A percentile compares a stretch with the other conserved stretches of the same genome.
Evolutionary conservation across 2,113 vertebrate genomes (phyloP).

Genomic region (Ictalurus furcatus): DNA sequence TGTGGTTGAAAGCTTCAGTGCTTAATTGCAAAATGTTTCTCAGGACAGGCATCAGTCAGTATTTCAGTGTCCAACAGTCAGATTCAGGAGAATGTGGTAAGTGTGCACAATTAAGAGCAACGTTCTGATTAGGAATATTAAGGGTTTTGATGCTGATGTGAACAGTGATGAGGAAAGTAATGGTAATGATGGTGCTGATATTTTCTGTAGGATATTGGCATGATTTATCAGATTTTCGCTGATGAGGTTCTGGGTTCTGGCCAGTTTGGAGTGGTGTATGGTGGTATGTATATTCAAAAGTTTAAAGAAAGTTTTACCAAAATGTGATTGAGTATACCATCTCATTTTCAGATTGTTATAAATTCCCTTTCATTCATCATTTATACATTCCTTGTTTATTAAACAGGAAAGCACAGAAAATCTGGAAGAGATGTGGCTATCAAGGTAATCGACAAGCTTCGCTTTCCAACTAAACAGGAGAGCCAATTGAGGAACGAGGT

Average conservation of each 20-base stretch:
- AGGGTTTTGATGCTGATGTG: not conserved
- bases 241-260: conserved; percentile 89
- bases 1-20: not conserved
- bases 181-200: not conserved
- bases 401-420: conserved; percentile 74
- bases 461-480: conserved; percentile 82
- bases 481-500: conserved; percentile 81
- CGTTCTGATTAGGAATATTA: not conserved
- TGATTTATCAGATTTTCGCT: conserved; percentile 89
- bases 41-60: conserved; percentile 86
- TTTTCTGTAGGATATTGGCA: conserved; percentile 81
- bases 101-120: conserved; percentile 39
- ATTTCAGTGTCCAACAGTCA: conserved; percentile 91
- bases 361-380: not conserved
- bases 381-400: not conserved
- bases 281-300: conserved; percentile 68
- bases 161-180: not conserved
- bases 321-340: not conserved
- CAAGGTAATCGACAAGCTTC: conserved; percentile 81
- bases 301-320: not conserved
- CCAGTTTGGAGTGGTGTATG: conserved; percentile 91
- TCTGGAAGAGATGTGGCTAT: conserved; percentile 71
- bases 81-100: conserved; percentile 88
- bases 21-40: conserved; percentile 10
- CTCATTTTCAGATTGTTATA: not conserved